Percentiles rank a stretch among this genome's conserved stretches.
Evolutionary conservation across 2,888 invertebrate genomes (phyloP).

Genomic region (Iselma pallidipennis): DNA sequence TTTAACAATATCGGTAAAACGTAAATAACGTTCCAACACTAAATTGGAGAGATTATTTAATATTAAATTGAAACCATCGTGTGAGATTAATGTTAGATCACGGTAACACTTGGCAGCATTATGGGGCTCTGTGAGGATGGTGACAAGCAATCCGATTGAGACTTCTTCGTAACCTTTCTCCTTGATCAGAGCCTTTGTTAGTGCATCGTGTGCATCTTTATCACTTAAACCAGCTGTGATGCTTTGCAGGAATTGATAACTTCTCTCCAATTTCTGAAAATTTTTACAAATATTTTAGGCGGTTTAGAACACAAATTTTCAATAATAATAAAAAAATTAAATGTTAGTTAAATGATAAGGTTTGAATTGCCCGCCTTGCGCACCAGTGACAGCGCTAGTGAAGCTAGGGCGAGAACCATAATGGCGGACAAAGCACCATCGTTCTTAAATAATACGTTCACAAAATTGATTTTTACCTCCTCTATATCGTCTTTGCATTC

Average conservation of each 20-base stretch:
- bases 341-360: no score
- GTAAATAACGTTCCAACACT: slow-evolving; percentile 86
- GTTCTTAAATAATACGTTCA: slow-evolving; percentile 54
- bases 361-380: slow-evolving; percentile 50
- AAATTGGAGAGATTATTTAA: slow-evolving; percentile 81
- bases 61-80: slow-evolving; percentile 86
- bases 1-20: slow-evolving; percentile 80
- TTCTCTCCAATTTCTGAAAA: slow-evolving; percentile 88
- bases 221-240: slow-evolving; percentile 85
- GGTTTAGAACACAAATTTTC: no score
- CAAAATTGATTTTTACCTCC: slow-evolving; percentile 70
- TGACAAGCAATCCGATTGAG: slow-evolving; percentile 85
- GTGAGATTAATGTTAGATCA: slow-evolving; percentile 85
- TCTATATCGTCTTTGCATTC: slow-evolving; percentile 90
- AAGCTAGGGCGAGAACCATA: slow-evolving; percentile 56
- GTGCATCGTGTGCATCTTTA: slow-evolving; percentile 90
- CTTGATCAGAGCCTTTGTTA: slow-evolving; percentile 87
- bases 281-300: no score
- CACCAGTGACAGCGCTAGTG: slow-evolving; percentile 47
- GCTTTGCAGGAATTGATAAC: slow-evolving; percentile 75
- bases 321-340: no score
- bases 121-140: slow-evolving; percentile 83
- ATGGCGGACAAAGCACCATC: slow-evolving; percentile 62
- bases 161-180: slow-evolving; percentile 92
- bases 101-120: slow-evolving; percentile 86